Base-by-base conservation (phyloP, 1,140 invertebrate genomes). In the Conopomorpha cramerella region DNA sequence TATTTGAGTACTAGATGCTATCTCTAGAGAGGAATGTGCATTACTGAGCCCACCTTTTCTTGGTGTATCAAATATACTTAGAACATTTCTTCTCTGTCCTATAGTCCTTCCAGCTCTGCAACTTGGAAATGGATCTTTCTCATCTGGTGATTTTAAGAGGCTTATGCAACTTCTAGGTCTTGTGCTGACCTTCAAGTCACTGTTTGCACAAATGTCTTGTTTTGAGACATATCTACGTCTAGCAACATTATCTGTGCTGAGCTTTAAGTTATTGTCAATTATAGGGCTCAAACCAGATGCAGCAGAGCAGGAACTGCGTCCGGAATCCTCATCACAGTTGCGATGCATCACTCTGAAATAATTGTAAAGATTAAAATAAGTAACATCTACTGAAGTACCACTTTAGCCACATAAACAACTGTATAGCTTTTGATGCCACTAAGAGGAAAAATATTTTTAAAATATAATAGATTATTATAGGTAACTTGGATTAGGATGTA, bases 21-120 rank as follows among this genome's bases (percentile, higher is more conserved):
- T 71, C 29, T 79, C 64, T 16, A 68, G 47, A 23, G 72, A 66
- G 8, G 77, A 79, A 45, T 77, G 73, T n/a, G 77, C 72, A 55
- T 68, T 67, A 39, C 61, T 73, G n/a, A 79, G 39, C 3, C 72
- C 74, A 17, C 73, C 73, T 39, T 49, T 55, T 34, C 71, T 55
- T 3, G 64, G 51, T 13, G 59, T 51, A 17, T 73, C 58, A 56
- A 71, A 67, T 27, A 72, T 17, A 36, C 57, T 62, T 28, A 62
- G 57, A 3, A 72, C 40, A 32, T 60, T 30, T 36, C 62, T 68
- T 48, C 60, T 57, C 3, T 57, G 47, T 8, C 51, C 51, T 31
- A 51, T 60, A 3, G 49, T 41, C 11, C 57, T 16, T 38, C n/a
- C n/a, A n/a, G n/a, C n/a, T n/a, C 55, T 51, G 36, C 59, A 70